A percentile compares a stretch with the other conserved stretches of the same genome.
Evolutionary conservation across 2,113 vertebrate species (phyloP).

Genomic region (Meleagris gallopavo): DNA sequence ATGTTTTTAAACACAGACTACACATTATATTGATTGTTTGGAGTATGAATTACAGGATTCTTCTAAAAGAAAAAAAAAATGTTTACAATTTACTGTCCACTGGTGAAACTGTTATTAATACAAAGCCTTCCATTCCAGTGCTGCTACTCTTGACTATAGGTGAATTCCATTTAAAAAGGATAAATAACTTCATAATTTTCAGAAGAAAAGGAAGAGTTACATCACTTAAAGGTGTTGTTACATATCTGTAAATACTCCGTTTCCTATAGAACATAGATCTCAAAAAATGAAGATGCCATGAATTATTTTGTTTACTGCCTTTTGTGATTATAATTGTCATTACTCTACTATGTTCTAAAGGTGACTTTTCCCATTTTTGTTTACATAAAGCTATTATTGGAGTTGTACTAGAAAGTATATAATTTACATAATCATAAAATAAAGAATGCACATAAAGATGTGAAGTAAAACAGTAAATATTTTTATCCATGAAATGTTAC

Average conservation of each 20-base stretch:
- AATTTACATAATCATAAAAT: conserved; percentile 71
- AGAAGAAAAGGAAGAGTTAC: neutral
- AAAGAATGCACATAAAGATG: conserved; percentile 6
- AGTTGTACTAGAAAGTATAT: conserved; percentile 17
- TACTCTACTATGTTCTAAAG: neutral
- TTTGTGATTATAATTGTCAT: conserved; percentile 3
- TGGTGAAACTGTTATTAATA: neutral
- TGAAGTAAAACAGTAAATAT: conserved; percentile 21
- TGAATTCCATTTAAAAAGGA: neutral
- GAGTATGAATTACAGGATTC: neutral
- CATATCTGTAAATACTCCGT: neutral
- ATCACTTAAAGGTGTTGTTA: neutral
- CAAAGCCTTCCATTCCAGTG: neutral
- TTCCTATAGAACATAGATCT: neutral
- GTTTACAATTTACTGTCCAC: neutral
- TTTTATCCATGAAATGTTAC: conserved; percentile 27
- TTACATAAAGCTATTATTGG: conserved; percentile 30
- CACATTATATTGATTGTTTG: neutral
- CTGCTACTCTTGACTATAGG: neutral
- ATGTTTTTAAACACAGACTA: neutral
- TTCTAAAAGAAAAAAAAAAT: neutral
- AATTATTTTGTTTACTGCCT: conserved; percentile 25
- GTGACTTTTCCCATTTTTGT: conserved; percentile 30
- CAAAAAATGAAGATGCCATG: neutral
- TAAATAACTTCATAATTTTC: neutral